phyloP scores from a whole-genome alignment of 1,140 invertebrate genomes.

The Hyphantria cunea region DNA sequence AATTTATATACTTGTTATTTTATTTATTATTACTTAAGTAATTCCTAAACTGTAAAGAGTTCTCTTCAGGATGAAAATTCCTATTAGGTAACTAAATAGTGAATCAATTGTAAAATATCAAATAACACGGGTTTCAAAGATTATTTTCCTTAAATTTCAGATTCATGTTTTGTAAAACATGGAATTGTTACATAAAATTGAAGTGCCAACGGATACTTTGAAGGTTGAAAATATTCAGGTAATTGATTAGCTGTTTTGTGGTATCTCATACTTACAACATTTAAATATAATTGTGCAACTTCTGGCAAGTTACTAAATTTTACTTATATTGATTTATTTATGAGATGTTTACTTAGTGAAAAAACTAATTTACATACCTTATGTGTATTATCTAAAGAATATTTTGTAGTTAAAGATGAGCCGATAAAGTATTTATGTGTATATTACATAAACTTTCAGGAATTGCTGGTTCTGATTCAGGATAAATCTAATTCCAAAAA shows the following conservation, averaged over 20 bases:
- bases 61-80: too few species aligned
- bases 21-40: constrained; percentile 35
- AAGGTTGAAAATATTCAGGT: constrained; percentile 20
- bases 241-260: background rate
- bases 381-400: too few species aligned
- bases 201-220: constrained; percentile 6
- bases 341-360: too few species aligned
- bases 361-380: too few species aligned
- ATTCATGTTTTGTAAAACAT: too few species aligned
- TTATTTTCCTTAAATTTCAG: too few species aligned
- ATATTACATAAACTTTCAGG: constrained; percentile 50
- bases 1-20: constrained; percentile 57
- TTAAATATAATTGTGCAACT: too few species aligned
- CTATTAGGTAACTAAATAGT: background rate
- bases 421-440: too few species aligned
- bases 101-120: background rate
- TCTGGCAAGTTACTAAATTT: too few species aligned
- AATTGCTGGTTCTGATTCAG: constrained; percentile 44
- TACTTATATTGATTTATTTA: too few species aligned
- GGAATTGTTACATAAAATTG: constrained; percentile 5
- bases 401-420: too few species aligned
- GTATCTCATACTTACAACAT: too few species aligned
- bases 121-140: constrained; percentile 1
- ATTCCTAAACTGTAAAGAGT: background rate
- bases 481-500: constrained; percentile 20